phyloP scores from a whole-genome alignment of 2,113 vertebrate genomes.

The Actenoides lindsayi region DNA sequence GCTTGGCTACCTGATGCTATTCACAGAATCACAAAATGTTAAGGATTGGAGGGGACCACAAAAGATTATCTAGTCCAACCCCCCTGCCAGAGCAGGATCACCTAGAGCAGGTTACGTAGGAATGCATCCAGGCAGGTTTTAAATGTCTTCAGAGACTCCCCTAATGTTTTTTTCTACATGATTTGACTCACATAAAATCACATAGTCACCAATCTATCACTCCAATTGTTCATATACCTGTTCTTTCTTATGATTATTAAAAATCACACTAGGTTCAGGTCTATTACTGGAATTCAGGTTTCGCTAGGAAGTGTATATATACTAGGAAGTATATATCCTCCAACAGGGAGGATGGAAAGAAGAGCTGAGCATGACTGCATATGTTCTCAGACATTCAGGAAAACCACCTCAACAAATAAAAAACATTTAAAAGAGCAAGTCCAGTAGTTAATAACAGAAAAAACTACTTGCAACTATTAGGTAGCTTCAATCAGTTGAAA shows the following conservation, averaged over 20 bases:
- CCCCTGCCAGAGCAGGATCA: too few relatives aligned
- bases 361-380: not conserved
- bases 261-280: not conserved
- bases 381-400: not conserved
- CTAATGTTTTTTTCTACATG: not conserved
- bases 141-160: too few relatives aligned
- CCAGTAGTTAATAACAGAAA: not conserved
- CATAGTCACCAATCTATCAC: not conserved
- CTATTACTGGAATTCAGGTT: conserved; percentile 34
- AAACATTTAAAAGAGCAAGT: not conserved
- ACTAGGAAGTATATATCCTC: not conserved
- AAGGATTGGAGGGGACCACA: too few relatives aligned
- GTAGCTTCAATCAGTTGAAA: not conserved
- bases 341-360: not conserved
- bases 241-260: not conserved
- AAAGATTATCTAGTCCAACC: too few relatives aligned
- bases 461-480: not conserved
- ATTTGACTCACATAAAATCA: not conserved
- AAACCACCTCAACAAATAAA: not conserved
- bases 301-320: not conserved
- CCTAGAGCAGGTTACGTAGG: too few relatives aligned
- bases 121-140: too few relatives aligned
- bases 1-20: not conserved
- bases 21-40: not conserved
- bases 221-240: not conserved